Percentiles rank a stretch among this genome's conserved stretches.
phyloP scores from a whole-genome alignment of 2,888 invertebrate species.

The Lepas anatifera region DNA sequence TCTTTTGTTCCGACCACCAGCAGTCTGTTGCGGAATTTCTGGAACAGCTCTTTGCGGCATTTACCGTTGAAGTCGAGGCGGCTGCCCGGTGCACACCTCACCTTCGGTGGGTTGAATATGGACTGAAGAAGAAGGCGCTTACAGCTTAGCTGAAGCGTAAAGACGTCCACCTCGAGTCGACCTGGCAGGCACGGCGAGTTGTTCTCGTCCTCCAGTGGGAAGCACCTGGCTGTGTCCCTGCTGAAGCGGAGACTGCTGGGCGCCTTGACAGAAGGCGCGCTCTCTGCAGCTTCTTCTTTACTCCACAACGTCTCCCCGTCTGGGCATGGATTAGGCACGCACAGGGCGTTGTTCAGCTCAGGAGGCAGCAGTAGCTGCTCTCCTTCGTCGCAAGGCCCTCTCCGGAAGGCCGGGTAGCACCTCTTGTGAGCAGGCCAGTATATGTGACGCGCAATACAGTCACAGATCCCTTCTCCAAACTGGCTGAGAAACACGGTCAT shows the following conservation, averaged over 20 bases:
- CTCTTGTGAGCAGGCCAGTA: background rate
- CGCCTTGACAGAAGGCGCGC: background rate
- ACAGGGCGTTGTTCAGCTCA: background rate
- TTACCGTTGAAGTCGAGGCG: conserved; percentile 46
- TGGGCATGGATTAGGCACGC: background rate
- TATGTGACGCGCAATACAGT: background rate
- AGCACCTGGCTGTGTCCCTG: background rate
- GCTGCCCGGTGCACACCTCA: conserved; percentile 44
- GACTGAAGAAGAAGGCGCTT: conserved; percentile 35
- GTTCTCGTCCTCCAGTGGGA: background rate
- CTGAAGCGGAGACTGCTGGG: too few species aligned
- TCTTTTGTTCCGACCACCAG: background rate
- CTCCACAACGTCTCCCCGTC: background rate
- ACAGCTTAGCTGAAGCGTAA: background rate
- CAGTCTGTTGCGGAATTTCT: conserved; percentile 41
- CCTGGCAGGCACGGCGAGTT: background rate
- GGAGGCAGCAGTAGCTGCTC: background rate
- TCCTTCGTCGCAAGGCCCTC: background rate
- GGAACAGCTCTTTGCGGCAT: conserved; percentile 46
- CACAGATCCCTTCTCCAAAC: background rate
- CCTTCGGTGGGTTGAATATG: conserved; percentile 46
- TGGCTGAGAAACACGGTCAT: background rate
- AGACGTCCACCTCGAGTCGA: background rate
- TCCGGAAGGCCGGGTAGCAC: background rate
- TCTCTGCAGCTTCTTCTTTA: background rate